Percentiles rank a stretch among this genome's conserved stretches.
Conservation (phyloP, 1,140 invertebrate species). For the Coelopa frigida region DNA sequence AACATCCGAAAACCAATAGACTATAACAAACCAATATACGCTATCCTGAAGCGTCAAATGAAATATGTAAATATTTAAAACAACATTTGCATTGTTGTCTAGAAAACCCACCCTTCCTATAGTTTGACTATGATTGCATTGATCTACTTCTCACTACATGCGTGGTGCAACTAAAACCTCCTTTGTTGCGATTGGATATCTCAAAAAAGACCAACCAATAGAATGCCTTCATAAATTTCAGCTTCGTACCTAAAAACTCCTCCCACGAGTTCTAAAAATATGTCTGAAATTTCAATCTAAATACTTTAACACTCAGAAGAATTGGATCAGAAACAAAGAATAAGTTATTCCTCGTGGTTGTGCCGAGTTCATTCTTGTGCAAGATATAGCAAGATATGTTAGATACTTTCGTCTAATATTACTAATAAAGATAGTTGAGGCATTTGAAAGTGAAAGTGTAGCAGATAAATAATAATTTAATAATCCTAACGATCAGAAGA, state of each 20-base stretch:
- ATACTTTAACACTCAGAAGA: neutral
- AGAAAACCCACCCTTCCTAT: too few relatives aligned
- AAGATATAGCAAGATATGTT: neutral
- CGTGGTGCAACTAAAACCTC: too few relatives aligned
- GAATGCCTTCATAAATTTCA: constrained; percentile 2
- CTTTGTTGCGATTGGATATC: too few relatives aligned
- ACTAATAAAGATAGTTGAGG: constrained; percentile 6
- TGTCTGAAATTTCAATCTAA: constrained; percentile 1
- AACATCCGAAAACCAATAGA: too few relatives aligned
- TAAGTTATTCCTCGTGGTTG: constrained; percentile 5
- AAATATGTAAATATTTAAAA: too few relatives aligned
- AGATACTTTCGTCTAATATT: neutral
- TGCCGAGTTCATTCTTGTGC: neutral
- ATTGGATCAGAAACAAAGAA: neutral
- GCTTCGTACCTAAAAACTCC: neutral
- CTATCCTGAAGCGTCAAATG: too few relatives aligned
- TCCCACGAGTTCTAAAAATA: neutral
- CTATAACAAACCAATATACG: too few relatives aligned
- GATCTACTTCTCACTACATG: too few relatives aligned
- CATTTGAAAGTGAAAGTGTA: neutral
- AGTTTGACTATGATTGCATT: too few relatives aligned
- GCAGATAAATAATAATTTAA: neutral
- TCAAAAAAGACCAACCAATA: constrained; percentile 4
- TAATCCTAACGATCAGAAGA: neutral
- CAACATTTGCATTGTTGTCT: too few relatives aligned